Conservation (phyloP, 1,140 invertebrate species). For the Meteorus sp. region DNA sequence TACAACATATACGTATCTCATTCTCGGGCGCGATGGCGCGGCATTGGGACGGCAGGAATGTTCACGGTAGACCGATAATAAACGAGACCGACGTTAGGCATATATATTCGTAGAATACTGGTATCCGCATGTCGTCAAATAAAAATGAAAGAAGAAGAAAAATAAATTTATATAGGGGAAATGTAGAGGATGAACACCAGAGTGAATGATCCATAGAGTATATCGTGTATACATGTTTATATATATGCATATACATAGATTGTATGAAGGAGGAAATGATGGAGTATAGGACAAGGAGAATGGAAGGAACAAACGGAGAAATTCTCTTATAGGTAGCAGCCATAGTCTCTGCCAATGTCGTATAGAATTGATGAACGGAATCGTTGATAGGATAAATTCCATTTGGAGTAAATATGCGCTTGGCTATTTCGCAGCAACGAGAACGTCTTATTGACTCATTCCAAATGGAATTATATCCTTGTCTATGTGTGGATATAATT, state of each 20-base stretch:
- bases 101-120: background rate
- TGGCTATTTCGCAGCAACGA: slow-evolving; percentile 18
- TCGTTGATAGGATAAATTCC: slow-evolving; percentile 26
- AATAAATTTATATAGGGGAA: slow-evolving; percentile 11
- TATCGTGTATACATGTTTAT: no score
- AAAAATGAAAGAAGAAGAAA: slow-evolving; percentile 16
- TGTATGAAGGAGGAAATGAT: slow-evolving; percentile 2
- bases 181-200: background rate
- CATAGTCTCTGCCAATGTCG: background rate
- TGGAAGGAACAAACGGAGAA: background rate
- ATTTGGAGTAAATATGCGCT: slow-evolving; percentile 25
- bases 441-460: slow-evolving; percentile 20
- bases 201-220: no score
- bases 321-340: background rate
- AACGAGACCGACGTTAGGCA: slow-evolving; percentile 26
- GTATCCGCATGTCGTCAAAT: slow-evolving; percentile 1
- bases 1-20: slow-evolving; percentile 25
- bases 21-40: slow-evolving; percentile 20
- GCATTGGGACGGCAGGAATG: slow-evolving; percentile 25
- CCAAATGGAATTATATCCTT: slow-evolving; percentile 16
- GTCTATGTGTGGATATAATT: slow-evolving; percentile 1
- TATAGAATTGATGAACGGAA: slow-evolving; percentile 24
- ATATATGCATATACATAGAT: no score
- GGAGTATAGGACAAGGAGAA: background rate
- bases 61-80: slow-evolving; percentile 28